Evolutionary conservation across 2,113 vertebrate genomes (phyloP).

Genomic region (Drymodes brunneopygia): DNA sequence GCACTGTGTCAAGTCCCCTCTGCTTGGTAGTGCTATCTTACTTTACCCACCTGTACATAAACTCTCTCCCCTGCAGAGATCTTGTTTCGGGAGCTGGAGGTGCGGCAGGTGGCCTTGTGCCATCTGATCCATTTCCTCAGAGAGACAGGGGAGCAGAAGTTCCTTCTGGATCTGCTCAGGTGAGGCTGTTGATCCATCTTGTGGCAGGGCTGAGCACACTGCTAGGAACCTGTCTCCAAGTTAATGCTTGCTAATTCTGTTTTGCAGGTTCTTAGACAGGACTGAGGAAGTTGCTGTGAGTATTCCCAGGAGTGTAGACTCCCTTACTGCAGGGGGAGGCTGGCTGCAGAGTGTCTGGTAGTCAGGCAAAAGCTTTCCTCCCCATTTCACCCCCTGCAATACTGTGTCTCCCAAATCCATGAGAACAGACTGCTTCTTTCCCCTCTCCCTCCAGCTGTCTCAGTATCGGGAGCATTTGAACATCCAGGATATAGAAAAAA

Average conservation of each 20-base stretch:
- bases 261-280: constrained; percentile 83
- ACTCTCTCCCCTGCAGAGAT: constrained; percentile 74
- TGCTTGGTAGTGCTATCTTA: neutral
- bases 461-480: constrained; percentile 90
- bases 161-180: constrained; percentile 89
- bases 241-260: neutral
- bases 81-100: constrained; percentile 86
- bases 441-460: constrained; percentile 74
- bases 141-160: constrained; percentile 82
- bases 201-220: neutral
- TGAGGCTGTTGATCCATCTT: constrained; percentile 44
- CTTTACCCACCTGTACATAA: neutral
- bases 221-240: neutral
- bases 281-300: constrained; percentile 89
- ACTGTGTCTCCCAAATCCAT: neutral
- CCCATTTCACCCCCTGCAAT: neutral
- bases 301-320: constrained; percentile 20
- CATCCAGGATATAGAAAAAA: constrained; percentile 84
- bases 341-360: neutral
- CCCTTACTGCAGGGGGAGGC: neutral
- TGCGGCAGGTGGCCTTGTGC: constrained; percentile 84
- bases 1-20: neutral
- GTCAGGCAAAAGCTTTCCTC: neutral
- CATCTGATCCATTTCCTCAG: constrained; percentile 91
- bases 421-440: neutral